Percentiles rank a stretch among this genome's conserved stretches.
These are phyloP conservation scores for Holothuria scabra DNA, from an alignment of 53 echinoderm and acorn worm species.

Conservation along the genomic window DNA sequence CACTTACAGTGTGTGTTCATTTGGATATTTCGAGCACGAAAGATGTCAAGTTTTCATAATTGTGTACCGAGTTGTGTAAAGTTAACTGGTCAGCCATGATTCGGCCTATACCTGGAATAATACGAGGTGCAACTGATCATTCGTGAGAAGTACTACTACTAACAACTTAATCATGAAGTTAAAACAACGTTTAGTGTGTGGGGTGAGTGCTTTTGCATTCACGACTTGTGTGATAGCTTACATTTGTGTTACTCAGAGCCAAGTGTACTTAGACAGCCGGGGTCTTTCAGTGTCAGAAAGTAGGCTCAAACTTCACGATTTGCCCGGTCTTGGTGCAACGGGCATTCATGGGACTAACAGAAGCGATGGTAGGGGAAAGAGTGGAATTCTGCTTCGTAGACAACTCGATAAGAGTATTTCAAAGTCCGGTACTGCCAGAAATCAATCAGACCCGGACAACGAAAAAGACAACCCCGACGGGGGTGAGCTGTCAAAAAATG, in stretches of 20 bases:
- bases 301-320: not conserved
- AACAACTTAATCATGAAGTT: slow-evolving; percentile 10
- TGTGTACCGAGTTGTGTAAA: too few relatives aligned
- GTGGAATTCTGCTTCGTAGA: slow-evolving; percentile 33
- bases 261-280: slow-evolving; percentile 11
- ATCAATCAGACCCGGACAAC: not conserved
- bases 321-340: not conserved
- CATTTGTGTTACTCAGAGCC: slow-evolving; percentile 29
- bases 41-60: too few relatives aligned
- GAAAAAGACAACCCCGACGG: slow-evolving; percentile 15
- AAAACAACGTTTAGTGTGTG: slow-evolving; percentile 23
- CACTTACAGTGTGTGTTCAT: too few relatives aligned
- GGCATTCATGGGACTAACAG: not conserved
- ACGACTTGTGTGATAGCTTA: slow-evolving; percentile 22
- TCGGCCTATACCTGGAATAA: too few relatives aligned
- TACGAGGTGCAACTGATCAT: too few relatives aligned
- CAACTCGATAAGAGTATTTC: slow-evolving; percentile 33
- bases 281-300: not conserved
- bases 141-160: too few relatives aligned
- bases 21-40: too few relatives aligned
- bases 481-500: slow-evolving; percentile 35
- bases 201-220: slow-evolving; percentile 15
- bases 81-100: too few relatives aligned
- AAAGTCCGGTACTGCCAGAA: slow-evolving; percentile 18
- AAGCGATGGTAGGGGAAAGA: not conserved